A percentile compares a stretch with the other conserved stretches of the same genome.
Evolutionary conservation across 2,888 invertebrate genomes (phyloP).

Genomic region (Phortica magna): DNA sequence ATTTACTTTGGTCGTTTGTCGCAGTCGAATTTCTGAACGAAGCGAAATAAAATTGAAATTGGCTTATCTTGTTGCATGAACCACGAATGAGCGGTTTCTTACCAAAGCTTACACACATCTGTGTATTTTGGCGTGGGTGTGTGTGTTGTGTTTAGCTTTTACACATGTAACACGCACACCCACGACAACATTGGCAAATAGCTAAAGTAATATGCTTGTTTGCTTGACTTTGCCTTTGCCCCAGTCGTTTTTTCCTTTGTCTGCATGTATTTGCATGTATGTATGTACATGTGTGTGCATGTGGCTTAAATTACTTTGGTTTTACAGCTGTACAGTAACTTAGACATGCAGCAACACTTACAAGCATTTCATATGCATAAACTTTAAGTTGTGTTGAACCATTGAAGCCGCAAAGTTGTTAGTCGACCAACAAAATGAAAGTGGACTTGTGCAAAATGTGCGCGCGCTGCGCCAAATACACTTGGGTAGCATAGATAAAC

Average conservation of each 20-base stretch:
- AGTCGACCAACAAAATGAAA: constrained; percentile 23
- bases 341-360: constrained; percentile 16
- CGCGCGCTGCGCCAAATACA: not conserved
- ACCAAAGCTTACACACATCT: not conserved
- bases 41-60: constrained; percentile 59
- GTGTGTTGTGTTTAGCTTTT: constrained; percentile 19
- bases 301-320: constrained; percentile 9
- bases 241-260: constrained; percentile 4
- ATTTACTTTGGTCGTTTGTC: constrained; percentile 48
- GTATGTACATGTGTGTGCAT: not conserved
- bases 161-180: not conserved
- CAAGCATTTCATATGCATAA: constrained; percentile 53
- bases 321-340: constrained; percentile 17
- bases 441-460: not conserved
- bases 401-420: constrained; percentile 27
- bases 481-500: not conserved
- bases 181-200: constrained; percentile 13
- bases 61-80: constrained; percentile 68
- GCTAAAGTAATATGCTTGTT: constrained; percentile 25
- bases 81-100: constrained; percentile 58
- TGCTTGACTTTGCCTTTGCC: constrained; percentile 48
- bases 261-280: not conserved
- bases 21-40: constrained; percentile 34
- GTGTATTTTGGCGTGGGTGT: not conserved
- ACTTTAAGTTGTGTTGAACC: constrained; percentile 47